phyloP scores from a whole-genome alignment of 2,113 vertebrate genomes.

The human (Homo sapiens) region DNA sequence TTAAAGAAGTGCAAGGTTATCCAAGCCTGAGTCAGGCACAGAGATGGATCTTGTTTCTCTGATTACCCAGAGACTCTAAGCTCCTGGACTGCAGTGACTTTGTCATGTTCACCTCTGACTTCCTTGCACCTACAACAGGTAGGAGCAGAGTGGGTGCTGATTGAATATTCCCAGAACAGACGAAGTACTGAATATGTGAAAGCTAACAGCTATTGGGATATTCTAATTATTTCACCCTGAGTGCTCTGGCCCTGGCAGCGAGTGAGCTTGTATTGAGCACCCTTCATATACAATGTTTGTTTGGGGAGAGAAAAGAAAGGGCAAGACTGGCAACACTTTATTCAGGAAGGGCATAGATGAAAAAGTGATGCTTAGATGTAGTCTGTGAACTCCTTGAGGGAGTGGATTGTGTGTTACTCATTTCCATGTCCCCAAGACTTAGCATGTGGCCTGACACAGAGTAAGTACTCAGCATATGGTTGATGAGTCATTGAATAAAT shows the following conservation, averaged over 20 bases:
- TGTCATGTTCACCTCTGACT: background rate
- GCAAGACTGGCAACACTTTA: background rate
- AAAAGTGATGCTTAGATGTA: background rate
- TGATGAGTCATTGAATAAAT: background rate
- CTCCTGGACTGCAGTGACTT: background rate
- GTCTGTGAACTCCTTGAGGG: background rate
- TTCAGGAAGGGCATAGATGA: background rate
- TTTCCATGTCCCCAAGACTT: background rate
- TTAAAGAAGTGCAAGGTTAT: background rate
- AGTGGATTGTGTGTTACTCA: background rate
- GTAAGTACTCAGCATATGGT: background rate
- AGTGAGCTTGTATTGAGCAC: background rate
- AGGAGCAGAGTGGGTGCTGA: background rate
- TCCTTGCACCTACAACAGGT: background rate
- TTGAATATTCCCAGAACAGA: background rate
- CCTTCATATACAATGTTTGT: background rate
- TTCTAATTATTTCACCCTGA: background rate
- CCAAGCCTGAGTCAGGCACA: background rate
- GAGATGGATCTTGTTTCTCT: background rate
- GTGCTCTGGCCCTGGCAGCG: background rate
- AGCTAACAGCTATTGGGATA: background rate
- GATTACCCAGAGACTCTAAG: background rate
- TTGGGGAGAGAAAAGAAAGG: background rate
- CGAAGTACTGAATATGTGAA: background rate
- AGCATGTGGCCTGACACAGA: background rate